Percentiles rank a stretch among this genome's conserved stretches.
These are phyloP conservation scores for Eospalax fontanierii DNA, from an alignment of 2,797 vertebrate species.

Conservation along the genomic window DNA sequence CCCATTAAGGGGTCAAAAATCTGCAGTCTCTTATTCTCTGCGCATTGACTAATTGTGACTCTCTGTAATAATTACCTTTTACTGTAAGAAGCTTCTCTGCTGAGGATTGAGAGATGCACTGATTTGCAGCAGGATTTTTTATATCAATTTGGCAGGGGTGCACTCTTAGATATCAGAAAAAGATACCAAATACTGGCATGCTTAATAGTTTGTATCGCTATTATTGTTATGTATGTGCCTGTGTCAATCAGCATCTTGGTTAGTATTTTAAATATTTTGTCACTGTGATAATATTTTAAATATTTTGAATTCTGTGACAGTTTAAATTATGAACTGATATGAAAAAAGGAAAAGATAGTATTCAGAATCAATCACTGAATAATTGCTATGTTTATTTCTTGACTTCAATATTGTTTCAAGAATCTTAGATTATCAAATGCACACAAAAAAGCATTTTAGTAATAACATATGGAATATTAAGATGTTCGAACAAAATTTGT, in stretches of 20 bases:
- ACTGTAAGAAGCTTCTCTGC: no score
- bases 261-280: constrained; percentile 37
- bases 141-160: neutral
- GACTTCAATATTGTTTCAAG: constrained; percentile 7
- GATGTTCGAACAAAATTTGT: no score
- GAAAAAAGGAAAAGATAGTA: neutral
- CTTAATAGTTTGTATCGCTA: neutral
- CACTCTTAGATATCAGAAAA: neutral
- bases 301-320: neutral
- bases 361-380: constrained; percentile 26
- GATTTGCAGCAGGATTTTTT: neutral
- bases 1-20: no score
- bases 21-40: no score
- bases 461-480: constrained; percentile 17
- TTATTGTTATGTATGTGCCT: neutral
- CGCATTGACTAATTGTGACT: no score
- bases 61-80: no score
- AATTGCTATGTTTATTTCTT: neutral
- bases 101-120: no score
- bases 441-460: neutral
- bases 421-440: constrained; percentile 12
- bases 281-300: constrained; percentile 21
- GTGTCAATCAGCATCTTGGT: neutral
- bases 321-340: neutral
- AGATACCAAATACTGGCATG: neutral